Percentiles rank a stretch among this genome's conserved stretches.
phyloP scores from a whole-genome alignment of 2,888 invertebrate species.

The Hirtodrosophila confusa region DNA sequence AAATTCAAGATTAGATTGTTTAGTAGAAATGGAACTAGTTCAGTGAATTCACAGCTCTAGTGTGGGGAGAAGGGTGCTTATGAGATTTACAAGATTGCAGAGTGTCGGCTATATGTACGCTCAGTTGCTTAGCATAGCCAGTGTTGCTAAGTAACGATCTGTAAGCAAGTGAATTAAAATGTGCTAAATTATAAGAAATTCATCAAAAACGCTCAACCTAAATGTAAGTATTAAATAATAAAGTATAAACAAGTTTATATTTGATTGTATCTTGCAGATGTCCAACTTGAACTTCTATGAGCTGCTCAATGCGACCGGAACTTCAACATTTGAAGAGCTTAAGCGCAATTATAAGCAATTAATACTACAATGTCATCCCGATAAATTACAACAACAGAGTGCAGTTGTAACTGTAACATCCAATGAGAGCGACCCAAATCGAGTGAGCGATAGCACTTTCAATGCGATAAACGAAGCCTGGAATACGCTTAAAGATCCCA shows the following conservation, averaged over 20 bases:
- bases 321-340: constrained; percentile 78
- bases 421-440: constrained; percentile 65
- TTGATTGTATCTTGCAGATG: constrained; percentile 59
- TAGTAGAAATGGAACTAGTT: too few species aligned
- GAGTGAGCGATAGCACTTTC: constrained; percentile 81
- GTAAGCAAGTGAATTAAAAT: constrained; percentile 4
- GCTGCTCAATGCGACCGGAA: constrained; percentile 71
- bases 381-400: constrained; percentile 77
- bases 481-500: constrained; percentile 87
- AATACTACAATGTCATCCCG: constrained; percentile 83
- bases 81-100: constrained; percentile 26
- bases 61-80: constrained; percentile 3
- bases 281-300: constrained; percentile 81
- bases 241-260: constrained; percentile 30
- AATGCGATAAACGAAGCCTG: constrained; percentile 89
- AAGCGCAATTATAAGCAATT: constrained; percentile 83
- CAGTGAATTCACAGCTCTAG: too few species aligned
- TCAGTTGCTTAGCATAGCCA: constrained; percentile 55
- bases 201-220: constrained; percentile 11
- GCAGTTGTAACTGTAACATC: constrained; percentile 31
- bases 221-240: constrained; percentile 59
- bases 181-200: constrained; percentile 16
- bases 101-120: constrained; percentile 25
- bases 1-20: too few species aligned
- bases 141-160: constrained; percentile 33